Percentiles rank a stretch among this genome's conserved stretches.
phyloP scores from a whole-genome alignment of 1,140 invertebrate species.

The Drosophila repletoides region DNA sequence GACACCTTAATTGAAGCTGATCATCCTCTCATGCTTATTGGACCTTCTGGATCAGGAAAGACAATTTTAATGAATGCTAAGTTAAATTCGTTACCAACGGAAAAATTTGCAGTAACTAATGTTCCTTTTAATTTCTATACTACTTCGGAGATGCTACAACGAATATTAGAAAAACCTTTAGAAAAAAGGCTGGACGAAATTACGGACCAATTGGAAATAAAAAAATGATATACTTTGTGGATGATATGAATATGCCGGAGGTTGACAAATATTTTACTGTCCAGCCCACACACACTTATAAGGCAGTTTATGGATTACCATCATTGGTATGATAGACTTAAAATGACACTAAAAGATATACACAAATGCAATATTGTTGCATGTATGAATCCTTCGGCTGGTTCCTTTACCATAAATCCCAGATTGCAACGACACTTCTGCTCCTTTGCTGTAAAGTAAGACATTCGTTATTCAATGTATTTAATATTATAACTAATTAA shows the following conservation, averaged over 20 bases:
- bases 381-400: constrained; percentile 98
- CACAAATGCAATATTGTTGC: constrained; percentile 96
- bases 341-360: constrained; percentile 94
- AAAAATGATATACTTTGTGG: constrained; percentile 95
- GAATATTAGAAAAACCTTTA: constrained; percentile 94
- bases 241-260: constrained; percentile 99
- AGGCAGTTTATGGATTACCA: constrained; percentile 96
- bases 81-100: constrained; percentile 85
- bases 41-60: constrained; percentile 93
- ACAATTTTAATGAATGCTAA: constrained; percentile 92
- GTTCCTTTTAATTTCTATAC: constrained; percentile 98
- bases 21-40: constrained; percentile 95
- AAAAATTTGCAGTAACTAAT: constrained; percentile 87
- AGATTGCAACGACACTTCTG: constrained; percentile 95
- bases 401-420: constrained; percentile 96
- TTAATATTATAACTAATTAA: background rate
- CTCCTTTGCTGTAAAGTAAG: constrained; percentile 92
- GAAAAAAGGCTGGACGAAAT: constrained; percentile 97
- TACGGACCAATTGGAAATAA: constrained; percentile 96
- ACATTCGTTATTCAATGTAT: too few species aligned
- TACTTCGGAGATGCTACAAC: constrained; percentile 95
- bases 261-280: constrained; percentile 97
- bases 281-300: constrained; percentile 95
- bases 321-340: constrained; percentile 94
- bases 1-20: constrained; percentile 91